phyloP scores from a whole-genome alignment of 1,140 invertebrate species.

The Chironomus tepperi region DNA sequence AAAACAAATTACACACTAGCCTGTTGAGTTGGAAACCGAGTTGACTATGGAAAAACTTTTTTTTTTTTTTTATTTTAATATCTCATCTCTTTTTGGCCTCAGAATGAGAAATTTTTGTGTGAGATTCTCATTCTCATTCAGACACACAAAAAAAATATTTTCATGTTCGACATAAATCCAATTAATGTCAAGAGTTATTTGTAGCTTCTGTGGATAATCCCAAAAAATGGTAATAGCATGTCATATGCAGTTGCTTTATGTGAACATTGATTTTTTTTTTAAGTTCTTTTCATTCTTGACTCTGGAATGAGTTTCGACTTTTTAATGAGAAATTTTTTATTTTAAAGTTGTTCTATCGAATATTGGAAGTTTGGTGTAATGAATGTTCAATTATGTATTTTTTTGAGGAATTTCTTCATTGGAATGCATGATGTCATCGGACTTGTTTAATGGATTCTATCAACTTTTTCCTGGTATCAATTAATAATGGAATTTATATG shows the following conservation, averaged over 20 bases:
- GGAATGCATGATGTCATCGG: too few species aligned
- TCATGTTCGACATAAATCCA: slow-evolving; percentile 13
- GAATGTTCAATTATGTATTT: too few species aligned
- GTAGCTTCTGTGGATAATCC: slow-evolving; percentile 11
- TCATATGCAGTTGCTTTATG: background rate
- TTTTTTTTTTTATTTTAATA: background rate
- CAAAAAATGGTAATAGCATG: background rate
- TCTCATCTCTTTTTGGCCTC: background rate
- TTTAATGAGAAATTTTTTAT: background rate
- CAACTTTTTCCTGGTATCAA: too few species aligned
- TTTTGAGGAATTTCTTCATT: too few species aligned
- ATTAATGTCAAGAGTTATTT: slow-evolving; percentile 14
- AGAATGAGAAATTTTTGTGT: background rate
- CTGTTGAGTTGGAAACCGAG: background rate
- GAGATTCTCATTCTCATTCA: background rate
- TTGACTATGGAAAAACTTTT: background rate
- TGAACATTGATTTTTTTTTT: background rate
- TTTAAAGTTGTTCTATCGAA: too few species aligned
- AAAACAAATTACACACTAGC: slow-evolving; percentile 2
- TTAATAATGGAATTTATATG: too few species aligned
- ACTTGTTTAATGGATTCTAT: too few species aligned
- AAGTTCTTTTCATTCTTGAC: background rate
- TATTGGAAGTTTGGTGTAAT: too few species aligned
- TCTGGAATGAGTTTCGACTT: background rate
- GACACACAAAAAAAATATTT: background rate